These are phyloP conservation scores for Parazoanthus swiftii DNA, from an alignment of 92 coral and sea anemone species.

Conservation along the genomic window DNA sequence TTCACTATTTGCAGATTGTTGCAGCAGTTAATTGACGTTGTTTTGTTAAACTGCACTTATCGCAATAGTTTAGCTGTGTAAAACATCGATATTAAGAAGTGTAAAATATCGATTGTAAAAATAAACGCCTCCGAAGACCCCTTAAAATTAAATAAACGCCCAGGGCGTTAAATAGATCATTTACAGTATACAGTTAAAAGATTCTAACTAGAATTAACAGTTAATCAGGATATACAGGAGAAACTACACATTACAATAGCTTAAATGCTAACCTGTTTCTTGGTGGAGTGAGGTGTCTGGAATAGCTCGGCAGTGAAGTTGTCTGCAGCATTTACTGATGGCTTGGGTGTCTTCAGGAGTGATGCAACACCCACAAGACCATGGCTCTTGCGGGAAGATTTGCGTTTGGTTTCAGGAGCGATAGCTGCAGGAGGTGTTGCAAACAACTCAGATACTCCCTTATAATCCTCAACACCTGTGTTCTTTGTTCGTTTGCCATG, in stretches of 20 bases:
- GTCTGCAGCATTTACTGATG: conserved; percentile 23
- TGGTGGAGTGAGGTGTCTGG: conserved; percentile 31
- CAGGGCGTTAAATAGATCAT: no score
- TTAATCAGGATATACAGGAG: background rate
- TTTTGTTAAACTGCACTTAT: no score
- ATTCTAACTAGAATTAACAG: no score
- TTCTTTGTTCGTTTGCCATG: conserved; percentile 46
- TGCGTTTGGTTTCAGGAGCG: background rate
- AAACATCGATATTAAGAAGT: no score
- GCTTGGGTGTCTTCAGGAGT: conserved; percentile 51
- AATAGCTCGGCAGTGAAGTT: conserved; percentile 51
- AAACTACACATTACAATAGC: background rate
- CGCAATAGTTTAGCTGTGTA: no score
- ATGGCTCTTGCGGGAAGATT: conserved; percentile 16
- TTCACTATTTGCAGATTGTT: no score
- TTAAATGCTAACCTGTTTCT: conserved; percentile 9
- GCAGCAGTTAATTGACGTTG: no score
- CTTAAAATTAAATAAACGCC: no score
- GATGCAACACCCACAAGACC: conserved; percentile 38
- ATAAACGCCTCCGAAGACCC: no score
- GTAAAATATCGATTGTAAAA: no score
- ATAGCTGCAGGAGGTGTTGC: conserved; percentile 48
- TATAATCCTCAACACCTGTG: conserved; percentile 38
- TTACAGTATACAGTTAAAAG: background rate
- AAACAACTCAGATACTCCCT: conserved; percentile 70